phyloP scores from a whole-genome alignment of 2,888 invertebrate species.

The Luffia ferchaultella region DNA sequence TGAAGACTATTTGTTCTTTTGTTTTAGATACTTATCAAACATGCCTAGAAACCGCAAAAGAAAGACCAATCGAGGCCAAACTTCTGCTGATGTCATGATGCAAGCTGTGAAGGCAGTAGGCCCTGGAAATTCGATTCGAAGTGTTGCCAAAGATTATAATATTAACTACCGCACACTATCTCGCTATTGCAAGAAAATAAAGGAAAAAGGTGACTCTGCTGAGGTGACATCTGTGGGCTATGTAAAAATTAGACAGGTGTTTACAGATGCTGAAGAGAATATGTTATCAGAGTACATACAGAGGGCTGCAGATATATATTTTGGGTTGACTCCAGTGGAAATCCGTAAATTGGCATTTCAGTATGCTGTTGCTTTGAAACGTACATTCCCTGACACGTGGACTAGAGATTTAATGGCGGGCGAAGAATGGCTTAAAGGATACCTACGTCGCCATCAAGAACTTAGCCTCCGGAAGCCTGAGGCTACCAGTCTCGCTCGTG shows the following conservation, averaged over 20 bases:
- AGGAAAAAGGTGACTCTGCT: background rate
- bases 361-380: slow-evolving; percentile 5
- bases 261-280: slow-evolving; percentile 12
- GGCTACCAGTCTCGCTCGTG: slow-evolving; percentile 1
- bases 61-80: too few species aligned
- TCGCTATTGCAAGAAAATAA: slow-evolving; percentile 3
- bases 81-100: too few species aligned
- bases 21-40: too few species aligned
- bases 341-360: slow-evolving; percentile 7
- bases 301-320: slow-evolving; percentile 7
- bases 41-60: too few species aligned
- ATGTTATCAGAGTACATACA: slow-evolving; percentile 6
- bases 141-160: slow-evolving; percentile 6
- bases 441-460: slow-evolving; percentile 3
- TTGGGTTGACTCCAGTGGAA: slow-evolving; percentile 4
- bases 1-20: too few species aligned
- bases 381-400: slow-evolving; percentile 4
- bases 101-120: too few species aligned
- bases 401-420: slow-evolving; percentile 1
- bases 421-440: slow-evolving; percentile 3
- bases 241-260: slow-evolving; percentile 11
- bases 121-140: slow-evolving; percentile 3
- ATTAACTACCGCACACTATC: slow-evolving; percentile 2
- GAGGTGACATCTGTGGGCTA: slow-evolving; percentile 3
- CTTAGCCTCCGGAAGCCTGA: slow-evolving; percentile 1